Evolutionary conservation across 64 coral and sea anemone species (phyloP).

Genomic region (Montipora capricornis): DNA sequence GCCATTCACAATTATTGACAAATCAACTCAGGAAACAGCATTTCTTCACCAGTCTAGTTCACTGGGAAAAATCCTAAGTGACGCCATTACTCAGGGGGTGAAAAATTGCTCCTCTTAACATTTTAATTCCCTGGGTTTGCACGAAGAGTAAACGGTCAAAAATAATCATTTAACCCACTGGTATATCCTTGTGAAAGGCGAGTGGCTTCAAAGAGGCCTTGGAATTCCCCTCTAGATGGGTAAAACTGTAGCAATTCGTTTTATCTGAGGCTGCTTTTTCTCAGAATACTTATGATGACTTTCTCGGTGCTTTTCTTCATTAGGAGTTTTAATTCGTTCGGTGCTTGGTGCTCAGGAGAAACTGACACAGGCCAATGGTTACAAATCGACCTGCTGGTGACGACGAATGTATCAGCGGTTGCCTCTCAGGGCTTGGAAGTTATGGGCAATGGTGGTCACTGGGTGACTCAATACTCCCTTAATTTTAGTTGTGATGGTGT

Average conservation of each 20-base stretch:
- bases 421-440: conserved; percentile 78
- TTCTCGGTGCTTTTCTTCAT: neutral
- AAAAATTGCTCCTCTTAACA: neutral
- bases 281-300: no score
- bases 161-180: no score
- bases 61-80: neutral
- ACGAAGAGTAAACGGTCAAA: no score
- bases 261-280: no score
- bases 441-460: conserved; percentile 37
- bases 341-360: conserved; percentile 76
- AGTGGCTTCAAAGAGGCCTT: no score
- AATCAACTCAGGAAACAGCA: neutral
- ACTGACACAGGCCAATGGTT: conserved; percentile 69
- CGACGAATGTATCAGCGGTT: conserved; percentile 50
- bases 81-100: neutral
- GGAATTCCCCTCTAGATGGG: no score
- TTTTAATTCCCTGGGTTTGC: neutral
- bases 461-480: conserved; percentile 81
- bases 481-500: conserved; percentile 85
- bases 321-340: conserved; percentile 55
- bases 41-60: neutral
- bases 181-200: no score
- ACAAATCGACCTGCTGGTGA: conserved; percentile 69
- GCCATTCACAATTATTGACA: no score
- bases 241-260: no score